These are phyloP conservation scores for Heterodera filipjevi DNA, from an alignment of 2,888 invertebrate genomes.

Conservation along the genomic window DNA sequence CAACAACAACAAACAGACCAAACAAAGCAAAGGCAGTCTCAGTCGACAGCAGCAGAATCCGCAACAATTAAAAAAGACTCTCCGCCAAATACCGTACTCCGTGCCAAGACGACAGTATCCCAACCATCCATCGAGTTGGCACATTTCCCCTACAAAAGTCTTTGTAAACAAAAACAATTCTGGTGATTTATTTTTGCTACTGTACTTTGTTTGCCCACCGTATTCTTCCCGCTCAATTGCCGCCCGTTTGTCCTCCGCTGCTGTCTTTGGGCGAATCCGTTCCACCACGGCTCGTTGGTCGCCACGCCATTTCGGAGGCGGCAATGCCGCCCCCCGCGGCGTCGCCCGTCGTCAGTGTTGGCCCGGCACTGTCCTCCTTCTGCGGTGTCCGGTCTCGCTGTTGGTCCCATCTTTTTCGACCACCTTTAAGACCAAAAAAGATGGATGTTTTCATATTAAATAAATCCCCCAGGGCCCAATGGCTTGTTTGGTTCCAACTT, in stretches of 20 bases:
- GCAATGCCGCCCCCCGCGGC: not conserved
- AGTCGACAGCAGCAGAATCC: no score
- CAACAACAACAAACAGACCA: no score
- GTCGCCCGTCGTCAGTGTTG: not conserved
- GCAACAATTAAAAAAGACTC: no score
- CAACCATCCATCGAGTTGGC: not conserved
- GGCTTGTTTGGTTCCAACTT: no score
- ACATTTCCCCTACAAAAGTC: no score
- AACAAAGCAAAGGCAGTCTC: no score
- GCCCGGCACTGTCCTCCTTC: not conserved
- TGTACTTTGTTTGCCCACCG: not conserved
- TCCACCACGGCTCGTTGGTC: not conserved
- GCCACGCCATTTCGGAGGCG: not conserved
- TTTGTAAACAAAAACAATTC: no score
- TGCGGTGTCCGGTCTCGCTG: not conserved
- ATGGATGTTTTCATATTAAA: not conserved
- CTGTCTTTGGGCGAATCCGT: not conserved
- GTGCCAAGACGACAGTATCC: not conserved
- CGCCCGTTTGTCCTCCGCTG: not conserved
- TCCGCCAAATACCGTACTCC: no score
- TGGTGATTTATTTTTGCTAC: not conserved
- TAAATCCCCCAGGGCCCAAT: no score
- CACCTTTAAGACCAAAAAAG: not conserved
- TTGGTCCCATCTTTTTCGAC: not conserved
- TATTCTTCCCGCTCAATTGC: not conserved